These are phyloP conservation scores for Monodelphis domestica DNA, from an alignment of 2,797 vertebrate species.

Conservation along the genomic window DNA sequence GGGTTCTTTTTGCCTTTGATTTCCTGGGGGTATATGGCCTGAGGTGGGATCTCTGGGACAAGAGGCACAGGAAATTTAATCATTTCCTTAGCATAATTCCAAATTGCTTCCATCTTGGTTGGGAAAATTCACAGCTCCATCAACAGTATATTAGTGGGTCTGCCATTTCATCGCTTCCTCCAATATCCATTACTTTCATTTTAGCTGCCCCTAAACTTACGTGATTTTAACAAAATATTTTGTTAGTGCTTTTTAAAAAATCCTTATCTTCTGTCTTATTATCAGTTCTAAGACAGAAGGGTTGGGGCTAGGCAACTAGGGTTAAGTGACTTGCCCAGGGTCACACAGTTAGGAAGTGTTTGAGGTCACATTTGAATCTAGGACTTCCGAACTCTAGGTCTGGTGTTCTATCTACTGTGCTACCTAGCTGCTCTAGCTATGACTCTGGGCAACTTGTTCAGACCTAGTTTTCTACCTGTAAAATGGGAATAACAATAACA, in stretches of 20 bases:
- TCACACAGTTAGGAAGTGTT: too few species aligned
- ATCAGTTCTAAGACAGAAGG: too few species aligned
- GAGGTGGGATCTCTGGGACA: not conserved
- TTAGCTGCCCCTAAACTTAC: not conserved
- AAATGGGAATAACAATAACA: not conserved
- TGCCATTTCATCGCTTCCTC: not conserved
- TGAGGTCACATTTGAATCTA: too few species aligned
- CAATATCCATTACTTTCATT: not conserved
- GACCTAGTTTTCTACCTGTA: not conserved
- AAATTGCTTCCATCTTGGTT: not conserved
- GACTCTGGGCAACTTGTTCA: not conserved
- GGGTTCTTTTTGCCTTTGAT: not conserved
- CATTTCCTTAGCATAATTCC: not conserved
- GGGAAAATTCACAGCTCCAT: not conserved
- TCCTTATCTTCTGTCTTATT: not conserved
- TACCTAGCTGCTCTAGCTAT: not conserved
- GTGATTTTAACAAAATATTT: not conserved
- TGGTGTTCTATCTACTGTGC: too few species aligned
- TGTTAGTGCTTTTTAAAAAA: not conserved
- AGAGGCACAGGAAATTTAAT: not conserved
- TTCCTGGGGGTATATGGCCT: not conserved
- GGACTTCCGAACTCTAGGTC: not conserved
- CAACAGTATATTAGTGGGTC: not conserved
- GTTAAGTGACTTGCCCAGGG: too few species aligned
- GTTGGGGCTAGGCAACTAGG: too few species aligned